Base-by-base conservation (phyloP, 2,888 invertebrate genomes). In the Malachius bipustulatus region DNA sequence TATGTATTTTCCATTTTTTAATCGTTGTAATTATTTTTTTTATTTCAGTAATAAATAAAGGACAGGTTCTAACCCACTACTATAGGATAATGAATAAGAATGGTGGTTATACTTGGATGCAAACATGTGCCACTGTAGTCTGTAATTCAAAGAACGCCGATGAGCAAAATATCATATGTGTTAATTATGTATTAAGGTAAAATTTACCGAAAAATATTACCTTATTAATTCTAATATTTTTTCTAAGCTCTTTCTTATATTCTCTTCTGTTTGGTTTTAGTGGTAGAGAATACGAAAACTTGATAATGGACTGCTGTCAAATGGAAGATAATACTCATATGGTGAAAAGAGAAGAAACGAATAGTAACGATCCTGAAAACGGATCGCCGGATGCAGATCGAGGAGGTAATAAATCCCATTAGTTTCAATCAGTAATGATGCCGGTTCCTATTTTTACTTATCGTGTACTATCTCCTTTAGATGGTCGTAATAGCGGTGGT, bases 161-260 rank as follows among this genome's bases (percentile, higher is more conserved):
- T 44, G 94, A 96, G 59, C 93, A 94, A 64, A 94, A 90, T 57
- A 90, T 96, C 51, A 91, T 96, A 47, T 93, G 93, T 59, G 91
- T 96, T 54, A 93, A 94, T 67, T 94, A 94, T 64, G 89, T 96
- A 44, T 82, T 96, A 55, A 93, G 90, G 91, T 91, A 66, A 65
- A 60, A 36, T n/a, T 19, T 19, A 19, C 24, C 6, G 6, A 6
- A 19, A 8, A n/a, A 8, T n/a, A 19, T 19, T 19, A 19, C n/a
- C n/a, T n/a, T n/a, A n/a, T n/a, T 9, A 24, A 24, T n/a, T 24
- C 24, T 24, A 24, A 8, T 24, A n/a, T 9, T n/a, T 24, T 24
- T 9, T n/a, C n/a, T n/a, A n/a, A n/a, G 34, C 3, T 32, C 10
- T 14, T 40, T 4, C 14, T 9, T n/a, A 6, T n/a, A n/a, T n/a